phyloP scores from a whole-genome alignment of 2,797 vertebrate species.

The Muscicapa comitata region DNA sequence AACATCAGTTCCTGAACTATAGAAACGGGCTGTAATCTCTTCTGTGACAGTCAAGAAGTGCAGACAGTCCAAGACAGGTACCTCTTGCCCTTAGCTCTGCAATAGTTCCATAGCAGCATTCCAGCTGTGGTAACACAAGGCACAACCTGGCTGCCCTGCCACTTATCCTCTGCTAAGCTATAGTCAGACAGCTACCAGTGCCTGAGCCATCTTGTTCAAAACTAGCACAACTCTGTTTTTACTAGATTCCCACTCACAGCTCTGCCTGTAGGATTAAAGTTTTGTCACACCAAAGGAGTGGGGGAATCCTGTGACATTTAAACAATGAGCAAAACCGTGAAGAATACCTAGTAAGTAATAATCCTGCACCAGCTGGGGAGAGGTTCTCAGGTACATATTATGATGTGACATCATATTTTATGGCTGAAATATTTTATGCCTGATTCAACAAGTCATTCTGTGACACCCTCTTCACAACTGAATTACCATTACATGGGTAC shows the following conservation, averaged over 20 bases:
- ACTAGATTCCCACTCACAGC: not conserved
- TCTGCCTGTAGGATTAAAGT: not conserved
- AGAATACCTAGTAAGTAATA: not conserved
- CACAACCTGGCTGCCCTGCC: not conserved
- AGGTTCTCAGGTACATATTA: not conserved
- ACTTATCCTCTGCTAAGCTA: not conserved
- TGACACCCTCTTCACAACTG: not conserved
- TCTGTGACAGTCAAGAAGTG: not conserved
- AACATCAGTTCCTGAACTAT: not conserved
- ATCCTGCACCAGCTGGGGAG: not conserved
- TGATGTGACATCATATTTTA: not conserved
- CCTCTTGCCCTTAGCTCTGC: not conserved
- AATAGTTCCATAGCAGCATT: not conserved
- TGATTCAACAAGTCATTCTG: not conserved
- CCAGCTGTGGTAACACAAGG: not conserved
- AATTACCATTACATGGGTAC: not conserved
- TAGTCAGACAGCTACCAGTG: not conserved
- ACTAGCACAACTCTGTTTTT: not conserved
- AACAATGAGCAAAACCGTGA: not conserved
- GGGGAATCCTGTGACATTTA: not conserved
- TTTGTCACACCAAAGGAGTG: not conserved
- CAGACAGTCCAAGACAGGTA: not conserved
- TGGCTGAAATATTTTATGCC: not conserved
- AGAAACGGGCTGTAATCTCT: not conserved
- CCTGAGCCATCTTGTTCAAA: not conserved